These are phyloP conservation scores for Fabriciana adippe DNA, from an alignment of 2,888 invertebrate species.

Conservation along the genomic window DNA sequence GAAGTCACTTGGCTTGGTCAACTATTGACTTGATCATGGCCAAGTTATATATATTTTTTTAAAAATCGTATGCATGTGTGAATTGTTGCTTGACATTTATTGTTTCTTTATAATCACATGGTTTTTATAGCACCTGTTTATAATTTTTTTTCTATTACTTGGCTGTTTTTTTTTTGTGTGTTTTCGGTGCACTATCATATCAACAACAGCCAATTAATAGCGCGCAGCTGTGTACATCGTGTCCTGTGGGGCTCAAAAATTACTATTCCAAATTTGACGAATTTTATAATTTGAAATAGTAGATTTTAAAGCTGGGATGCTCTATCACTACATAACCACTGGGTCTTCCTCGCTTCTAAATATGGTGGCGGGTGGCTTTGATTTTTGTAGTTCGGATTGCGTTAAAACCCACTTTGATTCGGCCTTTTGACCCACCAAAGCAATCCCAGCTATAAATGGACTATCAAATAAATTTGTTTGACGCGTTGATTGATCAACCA, in stretches of 20 bases:
- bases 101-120: conserved; percentile 41
- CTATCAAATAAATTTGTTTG: conserved; percentile 28
- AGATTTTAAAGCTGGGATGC: conserved; percentile 41
- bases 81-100: conserved; percentile 29
- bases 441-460: conserved; percentile 49
- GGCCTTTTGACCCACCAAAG: conserved; percentile 12
- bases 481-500: conserved; percentile 13
- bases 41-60: too few species aligned
- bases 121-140: conserved; percentile 46
- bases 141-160: conserved; percentile 58
- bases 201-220: conserved; percentile 75
- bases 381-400: conserved; percentile 46
- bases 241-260: conserved; percentile 69
- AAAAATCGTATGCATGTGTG: conserved; percentile 42
- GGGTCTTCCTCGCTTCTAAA: conserved; percentile 62
- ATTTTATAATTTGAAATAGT: conserved; percentile 32
- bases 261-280: conserved; percentile 46
- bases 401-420: conserved; percentile 14
- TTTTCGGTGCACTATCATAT: conserved; percentile 40
- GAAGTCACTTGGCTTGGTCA: too few species aligned
- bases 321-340: conserved; percentile 60
- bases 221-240: conserved; percentile 79
- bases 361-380: conserved; percentile 71
- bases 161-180: conserved; percentile 58
- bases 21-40: too few species aligned